Base-by-base conservation (phyloP, 2,888 invertebrate species). In the Drosophila rellima region DNA sequence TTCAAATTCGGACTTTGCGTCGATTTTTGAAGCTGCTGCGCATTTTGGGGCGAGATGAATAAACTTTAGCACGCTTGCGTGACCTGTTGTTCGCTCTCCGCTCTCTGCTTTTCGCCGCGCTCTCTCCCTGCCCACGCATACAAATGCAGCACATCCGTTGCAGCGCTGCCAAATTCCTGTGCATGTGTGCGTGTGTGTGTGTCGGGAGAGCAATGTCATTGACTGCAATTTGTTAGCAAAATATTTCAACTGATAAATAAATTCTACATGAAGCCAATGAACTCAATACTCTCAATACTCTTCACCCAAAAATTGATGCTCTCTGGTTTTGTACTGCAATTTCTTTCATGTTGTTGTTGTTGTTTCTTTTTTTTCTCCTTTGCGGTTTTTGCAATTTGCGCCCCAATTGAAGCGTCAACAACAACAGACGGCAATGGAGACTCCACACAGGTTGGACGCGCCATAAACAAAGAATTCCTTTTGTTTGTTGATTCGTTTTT, bases 181-280 rank as follows among this genome's bases (percentile, higher is more conserved):
- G 26, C 29, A 29, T 60, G 52, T 62, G 47, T 57, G 35, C 55
- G 40, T 66, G 23, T 61, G 57, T 67, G 45, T 64, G 51, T 62
- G 66, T 57, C 50, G 59, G 26, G 48, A 63, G 60, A 42, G 56
- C 56, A 83, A 86, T 86, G 88, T 90, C 88, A 88, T 86, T 89
- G 90, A 90, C 88, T 90, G 88, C 90, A 90, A 82, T 90, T 88
- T 81, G 75, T 78, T 89, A 90, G 86, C 88, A 79, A 86, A 88
- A 80, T 82, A 80, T 80, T 85, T 75, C 74, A 82, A 88, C 89
- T 89, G 85, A 85, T 82, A 89, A 74, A 85, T 77, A 85, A 81
- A 81, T 74, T 88, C 71, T 88, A 78, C 65, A 81, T 82, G 44
- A 73, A 69, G 90, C 76, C 90, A 87, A 75, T 77, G 89, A 90